Conservation (phyloP, 2,888 invertebrate genomes). For the Andrena marginata region DNA sequence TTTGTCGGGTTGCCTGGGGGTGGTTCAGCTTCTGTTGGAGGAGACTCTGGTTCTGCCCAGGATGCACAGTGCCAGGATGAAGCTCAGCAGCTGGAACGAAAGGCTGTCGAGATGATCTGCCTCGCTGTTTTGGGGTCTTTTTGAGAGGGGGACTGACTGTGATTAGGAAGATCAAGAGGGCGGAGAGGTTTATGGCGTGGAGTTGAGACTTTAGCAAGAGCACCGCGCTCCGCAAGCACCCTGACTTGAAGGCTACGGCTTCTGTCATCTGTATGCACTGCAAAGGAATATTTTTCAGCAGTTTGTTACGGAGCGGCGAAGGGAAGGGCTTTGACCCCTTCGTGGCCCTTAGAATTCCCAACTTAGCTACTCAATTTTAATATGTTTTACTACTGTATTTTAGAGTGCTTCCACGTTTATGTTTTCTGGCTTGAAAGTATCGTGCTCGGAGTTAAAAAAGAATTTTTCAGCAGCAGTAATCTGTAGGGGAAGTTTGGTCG, state of each 20-base stretch:
- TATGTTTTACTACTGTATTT: too few relatives aligned
- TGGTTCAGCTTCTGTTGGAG: neutral
- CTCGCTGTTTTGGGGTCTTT: neutral
- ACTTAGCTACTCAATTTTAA: too few relatives aligned
- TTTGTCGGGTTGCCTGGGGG: too few relatives aligned
- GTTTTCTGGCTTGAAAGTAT: too few relatives aligned
- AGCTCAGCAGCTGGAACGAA: conserved; percentile 44
- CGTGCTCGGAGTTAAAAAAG: too few relatives aligned
- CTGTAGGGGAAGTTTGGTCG: too few relatives aligned
- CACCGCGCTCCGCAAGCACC: conserved; percentile 72
- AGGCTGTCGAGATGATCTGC: neutral
- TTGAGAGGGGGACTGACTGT: conserved; percentile 63
- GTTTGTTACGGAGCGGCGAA: neutral
- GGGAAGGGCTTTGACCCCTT: too few relatives aligned
- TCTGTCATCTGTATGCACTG: conserved; percentile 75
- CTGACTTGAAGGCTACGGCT: conserved; percentile 71
- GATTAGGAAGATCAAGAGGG: conserved; percentile 67
- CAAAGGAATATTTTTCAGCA: conserved; percentile 23
- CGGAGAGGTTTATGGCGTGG: conserved; percentile 69
- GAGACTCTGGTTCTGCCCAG: conserved; percentile 26
- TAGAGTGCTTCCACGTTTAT: too few relatives aligned
- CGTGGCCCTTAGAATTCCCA: too few relatives aligned
- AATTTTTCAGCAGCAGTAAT: too few relatives aligned
- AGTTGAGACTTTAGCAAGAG: conserved; percentile 75
- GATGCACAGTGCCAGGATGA: conserved; percentile 36